Base-by-base conservation (phyloP, 2,888 invertebrate species). In the Nipponacmea schrenckii region DNA sequence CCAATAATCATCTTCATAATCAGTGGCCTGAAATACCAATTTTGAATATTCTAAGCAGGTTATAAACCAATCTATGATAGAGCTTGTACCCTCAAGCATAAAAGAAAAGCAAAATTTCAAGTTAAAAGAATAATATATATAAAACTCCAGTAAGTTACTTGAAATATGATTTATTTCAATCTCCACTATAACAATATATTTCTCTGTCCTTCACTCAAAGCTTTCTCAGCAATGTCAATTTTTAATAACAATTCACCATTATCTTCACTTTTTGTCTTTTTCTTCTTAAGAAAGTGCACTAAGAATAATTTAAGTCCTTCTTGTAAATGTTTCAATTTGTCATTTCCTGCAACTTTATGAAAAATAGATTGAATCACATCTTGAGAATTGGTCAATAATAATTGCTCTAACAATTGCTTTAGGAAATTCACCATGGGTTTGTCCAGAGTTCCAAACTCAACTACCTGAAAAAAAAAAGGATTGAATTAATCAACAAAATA, bases 301-400 rank as follows among this genome's bases (percentile, higher is more conserved):
- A 97, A 93, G 85, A 97, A 97, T 12, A 97, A 89, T 64, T 94
- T 90, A 3, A 97, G 89, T 79, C 95, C 94, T 86, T 96, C 96
- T 70, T 94, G 92, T 80, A 97, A 94, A 20, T 78, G 70, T 27
- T 93, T 93, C 83, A 93, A 91, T 84, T 95, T 94, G 0, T 93
- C 91, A 0, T 94, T 92, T 70, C 92, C 91, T 0, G 94, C 91
- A 68, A 96, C 92, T 72, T 94, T 91, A 68, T 92, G 91, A 88
- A 96, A 96, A 0, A 94, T 93, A 75, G 92, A 91, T 87, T 86
- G 64, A 90, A 91, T 0, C 1, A 91, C 88, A 70, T 93, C 91
- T 17, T 91, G 90, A 77, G 94, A 92, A 0, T 92, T 68, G 67
- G 92, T 91, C 79, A 95, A 90, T 56, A 97, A 91, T 75, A 97